Evolutionary conservation across 2,113 vertebrate genomes (phyloP).

Genomic region (Bufo gargarizans): DNA sequence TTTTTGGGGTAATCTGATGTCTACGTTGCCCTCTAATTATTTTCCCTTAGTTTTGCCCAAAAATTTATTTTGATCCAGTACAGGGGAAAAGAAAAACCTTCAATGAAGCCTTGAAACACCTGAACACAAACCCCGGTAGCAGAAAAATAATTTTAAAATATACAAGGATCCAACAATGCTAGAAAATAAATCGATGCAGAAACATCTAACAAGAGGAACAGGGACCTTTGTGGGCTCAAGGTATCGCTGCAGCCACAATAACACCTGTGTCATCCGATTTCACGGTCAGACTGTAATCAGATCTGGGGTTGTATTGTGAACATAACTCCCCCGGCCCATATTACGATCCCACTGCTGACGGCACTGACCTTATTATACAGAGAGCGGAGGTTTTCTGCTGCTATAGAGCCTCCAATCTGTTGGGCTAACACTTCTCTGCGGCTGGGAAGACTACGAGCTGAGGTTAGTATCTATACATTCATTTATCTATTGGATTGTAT

Average conservation of each 20-base stretch:
- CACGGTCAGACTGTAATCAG: conserved; percentile 33
- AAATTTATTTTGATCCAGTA: too few species aligned
- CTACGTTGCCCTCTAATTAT: too few species aligned
- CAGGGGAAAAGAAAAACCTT: too few species aligned
- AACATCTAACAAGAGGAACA: not conserved
- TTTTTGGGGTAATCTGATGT: too few species aligned
- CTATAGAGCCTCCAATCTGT: not conserved
- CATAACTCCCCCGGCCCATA: conserved; percentile 19
- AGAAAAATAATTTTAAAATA: too few species aligned
- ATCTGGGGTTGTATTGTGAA: conserved; percentile 11
- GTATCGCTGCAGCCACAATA: not conserved
- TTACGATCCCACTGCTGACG: conserved; percentile 29
- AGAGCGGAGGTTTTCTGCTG: not conserved
- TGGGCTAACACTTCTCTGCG: not conserved
- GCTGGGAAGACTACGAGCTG: not conserved
- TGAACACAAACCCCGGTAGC: too few species aligned
- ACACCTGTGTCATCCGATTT: conserved; percentile 24
- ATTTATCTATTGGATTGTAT: not conserved
- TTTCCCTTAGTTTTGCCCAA: too few species aligned
- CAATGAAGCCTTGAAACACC: too few species aligned
- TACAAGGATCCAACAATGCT: too few species aligned
- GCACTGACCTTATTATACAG: conserved; percentile 46
- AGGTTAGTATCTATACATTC: not conserved
- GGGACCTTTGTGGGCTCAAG: not conserved
- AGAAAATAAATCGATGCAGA: not conserved